Base-by-base conservation (phyloP, 2,888 invertebrate genomes). In the Hoplodrina blanda region DNA sequence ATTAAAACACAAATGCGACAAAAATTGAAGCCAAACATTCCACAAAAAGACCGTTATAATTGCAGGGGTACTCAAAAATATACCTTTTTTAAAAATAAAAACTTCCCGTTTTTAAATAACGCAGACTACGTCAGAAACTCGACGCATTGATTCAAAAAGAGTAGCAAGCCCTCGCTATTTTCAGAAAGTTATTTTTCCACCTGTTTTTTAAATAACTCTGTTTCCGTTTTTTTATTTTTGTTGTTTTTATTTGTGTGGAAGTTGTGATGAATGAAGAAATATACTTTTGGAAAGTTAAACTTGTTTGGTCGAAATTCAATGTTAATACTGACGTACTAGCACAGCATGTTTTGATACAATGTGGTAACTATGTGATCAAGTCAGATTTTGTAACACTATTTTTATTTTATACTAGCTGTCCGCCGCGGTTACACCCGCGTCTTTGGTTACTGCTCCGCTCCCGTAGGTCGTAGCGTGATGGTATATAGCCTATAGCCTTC, bases 151-250 rank as follows among this genome's bases (percentile, higher is more conserved):
- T 63, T 20, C 25, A 53, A 60, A 81, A 15, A 30, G 37, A 53
- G 13, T 37, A 33, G 52, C 49, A 13, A 8, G 15, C 17, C n/a
- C 33, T n/a, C n/a, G 25, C 59, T 82, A 82, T 82, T 72, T 78
- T 44, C 25, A 50, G 65, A 19, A 56, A 46, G 44, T 44, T 52
- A 54, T 62, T 61, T 80, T 62, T 25, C 17, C 25, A 8, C 52
- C 13, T 52, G 15, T 64, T 64, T 78, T 44, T n/a, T 25, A 33
- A 59, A 52, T 59, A 20, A 50, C 41, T 41, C 10, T 10, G 20
- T 57, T 65, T 54, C 25, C 25, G 53, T 49, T 72, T 54, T 59
- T 19, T 54, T 55, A 57, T 5, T 13, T 13, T 62, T 41, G 11
- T 55, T 41, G 15, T 66, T 44, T 65, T 20, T 25, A 52, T 41